A percentile compares a stretch with the other conserved stretches of the same genome.
phyloP scores from a whole-genome alignment of 2,888 invertebrate species.

The Tortricodes alternella region DNA sequence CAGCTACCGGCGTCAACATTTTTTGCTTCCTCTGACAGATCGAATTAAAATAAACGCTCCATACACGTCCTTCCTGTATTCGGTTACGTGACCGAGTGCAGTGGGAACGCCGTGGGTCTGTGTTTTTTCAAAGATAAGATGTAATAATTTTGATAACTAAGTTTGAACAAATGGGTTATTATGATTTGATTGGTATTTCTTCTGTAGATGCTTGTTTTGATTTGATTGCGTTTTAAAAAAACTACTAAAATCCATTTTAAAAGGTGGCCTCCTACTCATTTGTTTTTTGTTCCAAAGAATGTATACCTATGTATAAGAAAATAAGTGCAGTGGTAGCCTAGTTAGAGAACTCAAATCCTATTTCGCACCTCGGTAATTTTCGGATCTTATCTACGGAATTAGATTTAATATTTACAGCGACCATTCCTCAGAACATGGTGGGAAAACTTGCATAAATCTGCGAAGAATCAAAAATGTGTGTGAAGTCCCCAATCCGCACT shows the following conservation, averaged over 20 bases:
- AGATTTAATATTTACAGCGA: too few species aligned
- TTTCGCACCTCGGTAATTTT: too few species aligned
- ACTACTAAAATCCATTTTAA: not conserved
- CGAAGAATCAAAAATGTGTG: too few species aligned
- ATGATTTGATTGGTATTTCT: conserved; percentile 24
- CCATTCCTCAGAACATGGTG: too few species aligned
- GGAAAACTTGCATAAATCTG: too few species aligned
- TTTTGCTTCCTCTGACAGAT: conserved; percentile 80
- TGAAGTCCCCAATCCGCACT: too few species aligned
- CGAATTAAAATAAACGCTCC: conserved; percentile 82
- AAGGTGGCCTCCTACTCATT: too few species aligned
- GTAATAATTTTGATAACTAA: conserved; percentile 36
- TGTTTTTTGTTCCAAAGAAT: too few species aligned
- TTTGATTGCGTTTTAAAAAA: conserved; percentile 35
- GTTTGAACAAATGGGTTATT: conserved; percentile 30
- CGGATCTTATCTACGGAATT: too few species aligned
- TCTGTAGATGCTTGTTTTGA: conserved; percentile 2
- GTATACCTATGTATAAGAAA: too few species aligned
- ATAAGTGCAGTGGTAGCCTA: too few species aligned
- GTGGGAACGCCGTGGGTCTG: conserved; percentile 71
- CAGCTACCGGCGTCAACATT: conserved; percentile 68
- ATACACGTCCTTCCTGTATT: conserved; percentile 79
- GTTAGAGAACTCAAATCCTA: too few species aligned
- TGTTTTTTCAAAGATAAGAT: conserved; percentile 44
- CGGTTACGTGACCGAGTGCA: conserved; percentile 76